These are phyloP conservation scores for Salvator merianae DNA, from an alignment of 2,113 vertebrate species.

Conservation along the genomic window DNA sequence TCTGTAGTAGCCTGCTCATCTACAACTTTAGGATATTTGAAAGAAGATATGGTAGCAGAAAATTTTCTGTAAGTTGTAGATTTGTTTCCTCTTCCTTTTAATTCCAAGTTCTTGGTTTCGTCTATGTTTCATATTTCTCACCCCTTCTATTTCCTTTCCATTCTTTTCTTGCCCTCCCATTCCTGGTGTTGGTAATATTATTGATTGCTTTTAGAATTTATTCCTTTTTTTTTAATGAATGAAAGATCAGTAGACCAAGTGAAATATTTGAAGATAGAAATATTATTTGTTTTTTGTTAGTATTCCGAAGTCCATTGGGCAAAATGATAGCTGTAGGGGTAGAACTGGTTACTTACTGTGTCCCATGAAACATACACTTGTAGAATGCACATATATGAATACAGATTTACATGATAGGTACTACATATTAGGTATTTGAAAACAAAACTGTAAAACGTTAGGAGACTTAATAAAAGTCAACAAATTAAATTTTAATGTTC, in stretches of 20 bases:
- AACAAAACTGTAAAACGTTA: no score
- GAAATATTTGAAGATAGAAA: background rate
- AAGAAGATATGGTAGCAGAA: conserved; percentile 83
- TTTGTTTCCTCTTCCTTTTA: background rate
- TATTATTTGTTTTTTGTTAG: background rate
- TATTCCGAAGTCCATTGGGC: background rate
- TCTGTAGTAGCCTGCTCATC: conserved; percentile 82
- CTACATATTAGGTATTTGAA: no score
- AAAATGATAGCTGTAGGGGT: no score
- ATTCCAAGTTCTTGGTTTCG: background rate
- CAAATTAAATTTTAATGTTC: no score
- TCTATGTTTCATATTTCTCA: no score
- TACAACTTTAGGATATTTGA: conserved; percentile 86
- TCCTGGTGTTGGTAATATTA: background rate
- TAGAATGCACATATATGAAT: no score
- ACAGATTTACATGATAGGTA: no score
- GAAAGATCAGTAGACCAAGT: background rate
- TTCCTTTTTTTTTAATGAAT: background rate
- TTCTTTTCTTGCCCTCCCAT: background rate
- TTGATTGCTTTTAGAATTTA: conserved; percentile 1
- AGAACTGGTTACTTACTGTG: background rate
- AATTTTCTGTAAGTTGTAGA: conserved; percentile 79
- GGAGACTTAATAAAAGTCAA: no score
- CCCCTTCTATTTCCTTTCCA: no score
- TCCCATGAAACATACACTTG: background rate